phyloP scores from a whole-genome alignment of 2,888 invertebrate species.

The Leptopilina drosophilae region DNA sequence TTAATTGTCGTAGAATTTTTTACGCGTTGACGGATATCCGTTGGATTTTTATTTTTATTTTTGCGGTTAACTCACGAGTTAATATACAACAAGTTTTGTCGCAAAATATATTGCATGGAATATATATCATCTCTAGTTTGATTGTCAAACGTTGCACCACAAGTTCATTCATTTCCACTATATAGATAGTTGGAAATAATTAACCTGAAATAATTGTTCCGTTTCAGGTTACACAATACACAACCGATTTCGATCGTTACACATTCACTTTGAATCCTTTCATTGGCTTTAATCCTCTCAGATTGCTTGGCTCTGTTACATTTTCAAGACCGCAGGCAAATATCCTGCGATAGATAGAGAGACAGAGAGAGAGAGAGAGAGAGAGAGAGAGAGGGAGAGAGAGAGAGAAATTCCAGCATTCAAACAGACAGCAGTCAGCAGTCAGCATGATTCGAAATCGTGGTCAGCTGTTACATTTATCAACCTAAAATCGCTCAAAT shows the following conservation, averaged over 20 bases:
- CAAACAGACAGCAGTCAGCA: slow-evolving; percentile 6
- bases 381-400: too few species aligned
- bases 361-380: not conserved
- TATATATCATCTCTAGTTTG: not conserved
- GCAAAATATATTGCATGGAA: slow-evolving; percentile 5
- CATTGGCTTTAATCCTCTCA: slow-evolving; percentile 6
- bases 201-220: slow-evolving; percentile 27
- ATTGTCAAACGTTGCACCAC: slow-evolving; percentile 10
- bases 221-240: not conserved
- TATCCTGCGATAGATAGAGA: slow-evolving; percentile 4
- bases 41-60: not conserved
- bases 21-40: slow-evolving; percentile 6
- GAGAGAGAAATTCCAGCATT: not conserved
- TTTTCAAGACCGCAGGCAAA: slow-evolving; percentile 22
- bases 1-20: not conserved
- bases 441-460: slow-evolving; percentile 2
- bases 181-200: slow-evolving; percentile 7
- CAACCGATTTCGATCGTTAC: not conserved
- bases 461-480: slow-evolving; percentile 1
- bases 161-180: not conserved
- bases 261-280: slow-evolving; percentile 26
- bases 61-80: not conserved
- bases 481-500: slow-evolving; percentile 12
- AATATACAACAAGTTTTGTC: not conserved
- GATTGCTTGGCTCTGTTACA: not conserved